Percentiles rank a stretch among this genome's conserved stretches.
These are phyloP conservation scores for Sisor rabdophorus DNA, from an alignment of 2,113 vertebrate species.

Conservation along the genomic window DNA sequence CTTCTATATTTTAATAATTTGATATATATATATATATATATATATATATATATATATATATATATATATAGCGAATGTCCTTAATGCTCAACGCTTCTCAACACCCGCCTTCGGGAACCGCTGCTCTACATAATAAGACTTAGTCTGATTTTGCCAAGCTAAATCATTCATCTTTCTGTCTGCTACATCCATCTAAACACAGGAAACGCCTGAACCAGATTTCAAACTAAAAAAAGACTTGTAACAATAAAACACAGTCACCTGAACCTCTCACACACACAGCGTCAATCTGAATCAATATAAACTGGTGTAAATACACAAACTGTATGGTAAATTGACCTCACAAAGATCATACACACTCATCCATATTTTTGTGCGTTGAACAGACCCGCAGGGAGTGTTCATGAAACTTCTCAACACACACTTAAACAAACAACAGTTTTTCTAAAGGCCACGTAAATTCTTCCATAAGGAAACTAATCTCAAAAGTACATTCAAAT, in stretches of 20 bases:
- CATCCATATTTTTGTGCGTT: not conserved
- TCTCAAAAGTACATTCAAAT: slow-evolving; percentile 33
- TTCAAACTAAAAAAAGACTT: not conserved
- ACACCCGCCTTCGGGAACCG: too few species aligned
- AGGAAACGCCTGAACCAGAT: not conserved
- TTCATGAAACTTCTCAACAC: not conserved
- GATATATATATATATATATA: too few species aligned
- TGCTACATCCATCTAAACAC: not conserved
- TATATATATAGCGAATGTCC: too few species aligned
- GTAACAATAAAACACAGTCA: not conserved
- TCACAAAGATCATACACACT: not conserved
- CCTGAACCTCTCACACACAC: not conserved
- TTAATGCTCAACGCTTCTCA: too few species aligned
- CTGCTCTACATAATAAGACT: not conserved
- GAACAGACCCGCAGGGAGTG: not conserved
- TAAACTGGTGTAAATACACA: not conserved
- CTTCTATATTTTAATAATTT: too few species aligned
- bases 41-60: too few species aligned
- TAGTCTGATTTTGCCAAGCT: not conserved
- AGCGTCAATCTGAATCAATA: not conserved
- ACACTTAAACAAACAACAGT: not conserved
- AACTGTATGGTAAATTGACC: not conserved
- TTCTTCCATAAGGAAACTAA: slow-evolving; percentile 16
- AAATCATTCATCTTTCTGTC: not conserved
- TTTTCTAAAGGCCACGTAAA: not conserved